phyloP scores from a whole-genome alignment of 2,888 invertebrate species.

The Iselma pallidipennis region DNA sequence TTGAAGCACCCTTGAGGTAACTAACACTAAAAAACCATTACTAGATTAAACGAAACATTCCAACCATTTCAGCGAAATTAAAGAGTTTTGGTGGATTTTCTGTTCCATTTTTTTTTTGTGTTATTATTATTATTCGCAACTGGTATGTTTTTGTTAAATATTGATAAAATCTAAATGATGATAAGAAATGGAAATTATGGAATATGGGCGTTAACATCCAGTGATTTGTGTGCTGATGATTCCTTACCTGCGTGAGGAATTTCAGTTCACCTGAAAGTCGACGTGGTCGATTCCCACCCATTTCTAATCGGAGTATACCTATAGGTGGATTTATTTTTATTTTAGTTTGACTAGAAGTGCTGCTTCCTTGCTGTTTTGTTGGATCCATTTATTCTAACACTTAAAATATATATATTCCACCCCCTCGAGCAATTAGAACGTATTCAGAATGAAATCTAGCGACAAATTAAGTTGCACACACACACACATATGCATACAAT shows the following conservation, averaged over 20 bases:
- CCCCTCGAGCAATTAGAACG: neutral
- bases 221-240: neutral
- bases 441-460: neutral
- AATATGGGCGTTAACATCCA: neutral
- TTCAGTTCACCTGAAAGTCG: conserved; percentile 49
- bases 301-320: conserved; percentile 54
- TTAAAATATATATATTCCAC: neutral
- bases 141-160: neutral
- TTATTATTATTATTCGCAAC: too few relatives aligned
- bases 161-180: neutral
- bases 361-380: conserved; percentile 26
- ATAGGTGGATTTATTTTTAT: conserved; percentile 39
- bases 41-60: too few relatives aligned
- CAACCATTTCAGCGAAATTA: too few relatives aligned
- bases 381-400: conserved; percentile 19
- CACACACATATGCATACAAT: neutral
- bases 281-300: conserved; percentile 36
- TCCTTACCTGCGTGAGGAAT: conserved; percentile 41
- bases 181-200: too few relatives aligned
- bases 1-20: too few relatives aligned
- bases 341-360: conserved; percentile 25
- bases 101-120: too few relatives aligned
- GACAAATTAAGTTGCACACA: conserved; percentile 19
- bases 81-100: too few relatives aligned
- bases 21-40: neutral